Conservation (phyloP, 2,888 invertebrate species). For the Achlya flavicornis region DNA sequence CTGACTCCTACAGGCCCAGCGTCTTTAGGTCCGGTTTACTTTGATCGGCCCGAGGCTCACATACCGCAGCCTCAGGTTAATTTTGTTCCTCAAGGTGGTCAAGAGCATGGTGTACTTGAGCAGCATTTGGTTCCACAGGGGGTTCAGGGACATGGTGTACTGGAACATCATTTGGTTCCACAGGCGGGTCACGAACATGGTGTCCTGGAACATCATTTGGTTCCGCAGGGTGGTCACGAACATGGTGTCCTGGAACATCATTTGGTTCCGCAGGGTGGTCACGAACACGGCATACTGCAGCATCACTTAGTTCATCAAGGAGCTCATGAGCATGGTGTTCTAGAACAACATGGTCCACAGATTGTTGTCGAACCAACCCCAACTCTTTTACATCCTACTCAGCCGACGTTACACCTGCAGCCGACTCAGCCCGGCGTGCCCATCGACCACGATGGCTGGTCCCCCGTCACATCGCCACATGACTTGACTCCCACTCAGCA, state of each 20-base stretch:
- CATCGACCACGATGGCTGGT: conserved; percentile 74
- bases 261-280: conserved; percentile 26
- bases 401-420: conserved; percentile 35
- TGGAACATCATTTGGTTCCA: conserved; percentile 42
- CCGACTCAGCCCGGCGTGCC: conserved; percentile 39
- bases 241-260: background rate
- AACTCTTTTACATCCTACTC: conserved; percentile 42
- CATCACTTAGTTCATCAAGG: conserved; percentile 49
- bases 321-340: conserved; percentile 43
- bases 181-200: conserved; percentile 34
- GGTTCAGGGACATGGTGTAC: conserved; percentile 24
- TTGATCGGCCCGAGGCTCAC: conserved; percentile 52
- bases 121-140: conserved; percentile 50
- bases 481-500: conserved; percentile 42
- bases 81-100: conserved; percentile 45
- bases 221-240: conserved; percentile 18
- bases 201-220: background rate
- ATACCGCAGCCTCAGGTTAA: conserved; percentile 57
- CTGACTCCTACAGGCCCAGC: conserved; percentile 33
- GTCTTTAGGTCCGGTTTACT: conserved; percentile 46
- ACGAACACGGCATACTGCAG: conserved; percentile 49
- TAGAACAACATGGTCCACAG: conserved; percentile 46
- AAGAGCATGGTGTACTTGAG: conserved; percentile 14
- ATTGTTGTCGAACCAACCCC: conserved; percentile 48
- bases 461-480: conserved; percentile 63